A percentile compares a stretch with the other conserved stretches of the same genome.
Conservation (phyloP, 2,113 vertebrate species). For the Rattus norvegicus region GRCr8 NC_086032.1:28856501-28857000, state of each 20-base stretch:
- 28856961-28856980: not conserved
- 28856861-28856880: not conserved
- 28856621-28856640: not conserved
- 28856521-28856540: not conserved
- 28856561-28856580: not conserved
- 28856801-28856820: not conserved
- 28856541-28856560: not conserved
- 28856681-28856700: not conserved
- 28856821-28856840: not conserved
- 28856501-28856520: not conserved
- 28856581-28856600: not conserved
- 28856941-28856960: not conserved
- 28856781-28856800: not conserved
- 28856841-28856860: not conserved
- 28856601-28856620: not conserved
- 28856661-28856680: not conserved
- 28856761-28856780: not conserved
- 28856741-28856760: not conserved
- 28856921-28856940: not conserved
- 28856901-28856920: not conserved
- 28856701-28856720: not conserved
- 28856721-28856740: not conserved
- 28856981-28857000: not conserved
- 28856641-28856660: not conserved
- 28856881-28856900: not conserved